These are phyloP conservation scores for Apistogramma diplotaenia DNA, from an alignment of 2,113 vertebrate genomes.

Conservation along the genomic window DNA sequence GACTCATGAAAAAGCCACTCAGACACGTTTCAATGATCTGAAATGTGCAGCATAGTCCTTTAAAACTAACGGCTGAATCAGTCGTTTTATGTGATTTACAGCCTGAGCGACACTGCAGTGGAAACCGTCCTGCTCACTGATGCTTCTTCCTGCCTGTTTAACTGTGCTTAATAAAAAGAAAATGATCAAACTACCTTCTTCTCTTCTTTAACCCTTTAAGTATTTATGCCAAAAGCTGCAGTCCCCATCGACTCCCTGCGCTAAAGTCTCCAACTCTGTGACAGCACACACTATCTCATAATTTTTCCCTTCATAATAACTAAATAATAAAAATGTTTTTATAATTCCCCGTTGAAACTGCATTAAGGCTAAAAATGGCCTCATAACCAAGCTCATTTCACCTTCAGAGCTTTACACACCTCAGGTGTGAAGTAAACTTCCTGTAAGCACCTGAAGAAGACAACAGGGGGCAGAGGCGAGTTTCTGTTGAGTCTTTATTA, in stretches of 20 bases:
- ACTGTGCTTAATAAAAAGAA: conserved; percentile 28
- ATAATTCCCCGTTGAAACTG: too few relatives aligned
- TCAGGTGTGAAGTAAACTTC: neutral
- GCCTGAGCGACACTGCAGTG: neutral
- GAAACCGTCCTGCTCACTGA: neutral
- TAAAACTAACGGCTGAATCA: neutral
- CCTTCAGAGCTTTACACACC: too few relatives aligned
- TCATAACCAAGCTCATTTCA: too few relatives aligned
- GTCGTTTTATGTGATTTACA: neutral
- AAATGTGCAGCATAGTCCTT: neutral
- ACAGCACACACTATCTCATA: too few relatives aligned
- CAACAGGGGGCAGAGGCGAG: neutral
- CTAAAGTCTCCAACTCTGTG: too few relatives aligned
- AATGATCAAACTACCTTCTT: neutral
- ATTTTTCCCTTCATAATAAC: too few relatives aligned
- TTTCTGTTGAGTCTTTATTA: conserved; percentile 53
- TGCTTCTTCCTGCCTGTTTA: conserved; percentile 17
- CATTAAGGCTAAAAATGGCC: too few relatives aligned
- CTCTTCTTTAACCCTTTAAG: neutral
- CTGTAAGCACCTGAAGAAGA: neutral
- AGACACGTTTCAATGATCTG: neutral
- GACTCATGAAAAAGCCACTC: too few relatives aligned
- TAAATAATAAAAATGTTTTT: too few relatives aligned
- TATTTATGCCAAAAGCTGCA: neutral
- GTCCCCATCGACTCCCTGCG: neutral